Evolutionary conservation across 2,797 vertebrate genomes (phyloP).

Genomic region (Simalia tracyae): DNA sequence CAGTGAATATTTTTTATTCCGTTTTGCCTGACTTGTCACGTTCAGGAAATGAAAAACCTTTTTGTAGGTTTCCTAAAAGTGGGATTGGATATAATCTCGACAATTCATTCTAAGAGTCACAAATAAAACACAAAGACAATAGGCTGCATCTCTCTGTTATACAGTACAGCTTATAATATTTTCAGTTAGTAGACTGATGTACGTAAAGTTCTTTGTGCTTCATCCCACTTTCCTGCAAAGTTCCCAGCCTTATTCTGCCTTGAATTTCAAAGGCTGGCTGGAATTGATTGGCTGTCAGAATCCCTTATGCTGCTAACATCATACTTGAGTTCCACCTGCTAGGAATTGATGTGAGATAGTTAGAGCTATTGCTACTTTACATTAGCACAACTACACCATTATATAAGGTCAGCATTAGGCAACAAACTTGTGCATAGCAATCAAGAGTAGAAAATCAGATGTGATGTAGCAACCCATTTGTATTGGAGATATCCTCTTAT

Average conservation of each 20-base stretch:
- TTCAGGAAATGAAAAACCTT: neutral
- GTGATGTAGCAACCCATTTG: neutral
- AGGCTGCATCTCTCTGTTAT: slow-evolving; percentile 12
- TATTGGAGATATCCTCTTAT: neutral
- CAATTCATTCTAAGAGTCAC: neutral
- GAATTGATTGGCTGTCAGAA: neutral
- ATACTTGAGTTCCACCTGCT: neutral
- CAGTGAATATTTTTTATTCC: neutral
- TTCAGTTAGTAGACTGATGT: neutral
- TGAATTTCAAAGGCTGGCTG: neutral
- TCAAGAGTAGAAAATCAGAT: neutral
- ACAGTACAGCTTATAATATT: slow-evolving; percentile 16
- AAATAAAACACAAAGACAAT: slow-evolving; percentile 1
- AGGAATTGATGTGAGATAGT: neutral
- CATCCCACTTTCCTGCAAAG: slow-evolving; percentile 25
- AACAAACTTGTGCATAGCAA: neutral
- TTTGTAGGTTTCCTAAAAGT: neutral
- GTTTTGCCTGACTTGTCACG: neutral
- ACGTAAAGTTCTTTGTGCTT: slow-evolving; percentile 2
- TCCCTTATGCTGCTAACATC: neutral
- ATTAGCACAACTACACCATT: neutral
- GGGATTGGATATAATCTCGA: neutral
- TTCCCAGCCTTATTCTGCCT: neutral
- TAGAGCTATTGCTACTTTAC: neutral
- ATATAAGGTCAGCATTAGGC: neutral